Evolutionary conservation across 2,797 vertebrate species (phyloP).

Genomic region (Acrocephalus scirpaceus): DNA sequence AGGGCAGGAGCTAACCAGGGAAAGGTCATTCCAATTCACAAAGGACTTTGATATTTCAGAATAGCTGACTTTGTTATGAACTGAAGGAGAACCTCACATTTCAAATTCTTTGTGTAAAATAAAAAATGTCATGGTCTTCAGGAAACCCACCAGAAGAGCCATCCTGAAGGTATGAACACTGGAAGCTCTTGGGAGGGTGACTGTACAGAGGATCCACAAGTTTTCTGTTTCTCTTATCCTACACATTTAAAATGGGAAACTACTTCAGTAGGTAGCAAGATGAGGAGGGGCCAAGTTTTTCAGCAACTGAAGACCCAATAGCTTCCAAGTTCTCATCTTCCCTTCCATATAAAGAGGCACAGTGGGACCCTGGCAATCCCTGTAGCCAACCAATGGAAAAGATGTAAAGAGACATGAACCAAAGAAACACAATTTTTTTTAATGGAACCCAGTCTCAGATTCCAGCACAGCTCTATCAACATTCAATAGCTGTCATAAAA

Average conservation of each 20-base stretch:
- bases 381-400: not conserved
- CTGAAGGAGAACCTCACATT: slow-evolving; percentile 55
- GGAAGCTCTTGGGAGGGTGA: not conserved
- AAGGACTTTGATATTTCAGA: slow-evolving; percentile 66
- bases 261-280: not conserved
- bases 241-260: not conserved
- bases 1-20: slow-evolving; percentile 59
- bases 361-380: not conserved
- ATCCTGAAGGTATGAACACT: not conserved
- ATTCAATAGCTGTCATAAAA: not conserved
- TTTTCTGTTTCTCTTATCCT: not conserved
- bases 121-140: not conserved
- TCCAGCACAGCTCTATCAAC: not conserved
- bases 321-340: not conserved
- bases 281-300: not conserved
- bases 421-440: not conserved
- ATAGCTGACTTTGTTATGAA: slow-evolving; percentile 57
- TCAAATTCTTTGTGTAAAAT: slow-evolving; percentile 34
- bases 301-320: not conserved
- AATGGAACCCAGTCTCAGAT: not conserved
- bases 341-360: not conserved
- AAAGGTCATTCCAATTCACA: slow-evolving; percentile 68
- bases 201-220: not conserved
- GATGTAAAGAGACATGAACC: not conserved
- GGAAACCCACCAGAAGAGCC: slow-evolving; percentile 23